A percentile compares a stretch with the other conserved stretches of the same genome.
Evolutionary conservation across 2,888 invertebrate genomes (phyloP).

Genomic region (Cosmia pyralina): DNA sequence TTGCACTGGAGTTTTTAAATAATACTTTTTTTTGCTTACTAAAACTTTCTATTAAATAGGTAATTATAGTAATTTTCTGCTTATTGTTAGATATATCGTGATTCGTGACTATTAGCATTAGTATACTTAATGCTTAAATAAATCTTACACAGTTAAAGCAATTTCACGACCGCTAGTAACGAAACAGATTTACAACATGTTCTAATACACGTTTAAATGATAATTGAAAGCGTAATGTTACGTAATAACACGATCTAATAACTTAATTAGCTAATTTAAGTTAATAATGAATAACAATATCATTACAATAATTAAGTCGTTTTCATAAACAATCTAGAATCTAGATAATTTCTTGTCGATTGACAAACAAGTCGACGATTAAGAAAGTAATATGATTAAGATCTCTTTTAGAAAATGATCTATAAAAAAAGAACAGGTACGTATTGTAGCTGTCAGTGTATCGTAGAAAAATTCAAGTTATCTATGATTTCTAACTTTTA

Average conservation of each 20-base stretch:
- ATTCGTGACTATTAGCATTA: constrained; percentile 44
- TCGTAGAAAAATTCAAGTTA: constrained; percentile 16
- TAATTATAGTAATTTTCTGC: constrained; percentile 35
- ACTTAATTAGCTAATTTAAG: constrained; percentile 32
- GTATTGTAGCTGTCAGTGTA: constrained; percentile 31
- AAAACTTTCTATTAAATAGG: constrained; percentile 41
- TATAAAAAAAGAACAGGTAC: constrained; percentile 27
- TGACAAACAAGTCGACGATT: constrained; percentile 17
- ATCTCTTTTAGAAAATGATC: constrained; percentile 30
- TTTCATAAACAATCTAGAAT: constrained; percentile 18
- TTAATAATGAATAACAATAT: constrained; percentile 13
- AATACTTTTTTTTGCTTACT: constrained; percentile 4
- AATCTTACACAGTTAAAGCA: constrained; percentile 40
- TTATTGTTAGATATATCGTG: constrained; percentile 41
- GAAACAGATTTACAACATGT: constrained; percentile 43
- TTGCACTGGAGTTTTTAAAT: constrained; percentile 13
- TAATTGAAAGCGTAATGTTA: constrained; percentile 32
- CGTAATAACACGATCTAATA: constrained; percentile 44
- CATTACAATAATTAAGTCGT: background rate
- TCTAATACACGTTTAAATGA: constrained; percentile 35
- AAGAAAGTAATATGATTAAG: constrained; percentile 31
- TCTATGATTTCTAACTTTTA: constrained; percentile 49
- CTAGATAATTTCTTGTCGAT: constrained; percentile 23
- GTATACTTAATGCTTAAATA: constrained; percentile 30
- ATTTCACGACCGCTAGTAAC: constrained; percentile 37